Conservation (phyloP, 2,888 invertebrate species). For the Synanthedon vespiformis region DNA sequence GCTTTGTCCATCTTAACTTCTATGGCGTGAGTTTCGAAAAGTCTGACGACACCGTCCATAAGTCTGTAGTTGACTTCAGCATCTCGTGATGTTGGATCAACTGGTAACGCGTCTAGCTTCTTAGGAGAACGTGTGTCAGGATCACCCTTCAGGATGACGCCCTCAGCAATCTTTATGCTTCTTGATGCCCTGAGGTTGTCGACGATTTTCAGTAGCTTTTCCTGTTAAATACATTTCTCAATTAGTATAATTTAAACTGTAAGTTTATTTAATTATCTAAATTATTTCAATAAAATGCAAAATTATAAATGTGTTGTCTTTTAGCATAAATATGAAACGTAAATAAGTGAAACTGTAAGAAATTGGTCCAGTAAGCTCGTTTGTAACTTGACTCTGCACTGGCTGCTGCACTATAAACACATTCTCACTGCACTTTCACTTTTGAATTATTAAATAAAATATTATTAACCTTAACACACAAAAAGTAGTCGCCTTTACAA, state of each 20-base stretch:
- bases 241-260: constrained; percentile 3
- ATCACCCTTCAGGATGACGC: constrained; percentile 71
- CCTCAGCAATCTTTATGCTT: constrained; percentile 72
- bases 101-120: constrained; percentile 76
- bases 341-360: constrained; percentile 17
- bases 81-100: constrained; percentile 80
- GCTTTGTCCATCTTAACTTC: constrained; percentile 84
- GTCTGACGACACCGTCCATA: constrained; percentile 79
- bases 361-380: constrained; percentile 13
- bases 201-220: constrained; percentile 77
- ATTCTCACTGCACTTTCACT: constrained; percentile 55
- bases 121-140: constrained; percentile 58
- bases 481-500: constrained; percentile 75
- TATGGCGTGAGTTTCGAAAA: constrained; percentile 82
- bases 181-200: constrained; percentile 62
- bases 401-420: constrained; percentile 21
- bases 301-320: neutral
- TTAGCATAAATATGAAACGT: neutral
- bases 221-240: constrained; percentile 52
- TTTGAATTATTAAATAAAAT: constrained; percentile 15
- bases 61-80: constrained; percentile 79
- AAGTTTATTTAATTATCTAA: neutral
- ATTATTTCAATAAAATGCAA: neutral
- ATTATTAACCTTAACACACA: constrained; percentile 79
- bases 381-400: constrained; percentile 17